Evolutionary conservation across 2,888 invertebrate species (phyloP).

Genomic region (Hyppa rectilinea): DNA sequence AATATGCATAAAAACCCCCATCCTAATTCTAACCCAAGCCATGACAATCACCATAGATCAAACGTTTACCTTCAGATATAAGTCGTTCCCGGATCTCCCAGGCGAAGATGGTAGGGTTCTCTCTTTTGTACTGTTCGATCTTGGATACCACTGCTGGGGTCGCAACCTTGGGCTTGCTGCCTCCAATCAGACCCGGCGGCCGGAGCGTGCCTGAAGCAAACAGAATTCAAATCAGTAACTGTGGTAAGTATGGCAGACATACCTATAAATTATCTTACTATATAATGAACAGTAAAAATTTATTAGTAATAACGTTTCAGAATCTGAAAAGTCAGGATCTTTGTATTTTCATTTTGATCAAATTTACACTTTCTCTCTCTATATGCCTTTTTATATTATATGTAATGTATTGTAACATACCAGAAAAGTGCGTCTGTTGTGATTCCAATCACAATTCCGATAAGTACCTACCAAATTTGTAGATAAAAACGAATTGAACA

Average conservation of each 20-base stretch:
- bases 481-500: slow-evolving; percentile 68
- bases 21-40: background rate
- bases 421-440: slow-evolving; percentile 19
- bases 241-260: too few relatives aligned
- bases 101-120: slow-evolving; percentile 99
- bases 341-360: too few relatives aligned
- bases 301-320: background rate
- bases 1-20: too few relatives aligned
- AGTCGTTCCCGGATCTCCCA: slow-evolving; percentile 99
- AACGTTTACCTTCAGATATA: slow-evolving; percentile 96
- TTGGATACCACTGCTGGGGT: slow-evolving; percentile 99
- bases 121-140: slow-evolving; percentile 99
- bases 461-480: slow-evolving; percentile 29
- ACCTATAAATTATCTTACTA: too few relatives aligned
- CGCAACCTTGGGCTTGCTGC: slow-evolving; percentile 99
- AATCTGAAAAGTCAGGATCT: too few relatives aligned
- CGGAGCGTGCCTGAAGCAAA: slow-evolving; percentile 94
- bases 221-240: slow-evolving; percentile 19
- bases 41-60: background rate
- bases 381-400: too few relatives aligned
- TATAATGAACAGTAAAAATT: slow-evolving; percentile 5
- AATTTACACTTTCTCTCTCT: too few relatives aligned
- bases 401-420: too few relatives aligned
- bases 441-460: slow-evolving; percentile 38
- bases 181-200: slow-evolving; percentile 97